Evolutionary conservation across 2,888 invertebrate species (phyloP).

Genomic region (Rhogogaster chlorosoma): DNA sequence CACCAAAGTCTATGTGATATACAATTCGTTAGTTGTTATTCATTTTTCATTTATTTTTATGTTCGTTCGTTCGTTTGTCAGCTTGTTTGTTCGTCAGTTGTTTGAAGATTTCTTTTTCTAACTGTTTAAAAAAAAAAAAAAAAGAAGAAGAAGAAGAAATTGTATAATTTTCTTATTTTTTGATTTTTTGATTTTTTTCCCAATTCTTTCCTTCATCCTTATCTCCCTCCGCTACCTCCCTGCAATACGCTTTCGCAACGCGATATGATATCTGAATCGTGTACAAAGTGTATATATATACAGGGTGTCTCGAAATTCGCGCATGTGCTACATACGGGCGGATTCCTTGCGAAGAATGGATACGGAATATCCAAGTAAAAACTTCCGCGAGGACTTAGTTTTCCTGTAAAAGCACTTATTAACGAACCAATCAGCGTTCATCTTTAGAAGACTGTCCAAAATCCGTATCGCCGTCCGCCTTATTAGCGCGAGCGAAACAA

Average conservation of each 20-base stretch:
- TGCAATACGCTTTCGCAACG: neutral
- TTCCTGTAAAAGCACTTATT: no score
- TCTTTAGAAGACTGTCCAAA: no score
- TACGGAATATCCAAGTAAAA: no score
- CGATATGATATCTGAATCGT: neutral
- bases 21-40: neutral
- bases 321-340: no score
- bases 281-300: neutral
- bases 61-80: neutral
- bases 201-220: neutral
- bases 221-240: slow-evolving; percentile 20
- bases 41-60: neutral
- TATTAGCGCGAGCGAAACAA: no score
- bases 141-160: no score
- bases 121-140: no score
- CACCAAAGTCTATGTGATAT: slow-evolving; percentile 5
- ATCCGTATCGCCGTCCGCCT: no score
- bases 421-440: no score
- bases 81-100: neutral
- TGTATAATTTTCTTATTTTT: neutral
- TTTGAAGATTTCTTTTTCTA: neutral
- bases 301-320: no score
- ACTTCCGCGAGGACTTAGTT: no score
- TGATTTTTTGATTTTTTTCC: neutral
- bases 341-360: no score